Evolutionary conservation across 2,113 vertebrate species (phyloP).

Genomic region (Pygoscelis antarcticus): DNA sequence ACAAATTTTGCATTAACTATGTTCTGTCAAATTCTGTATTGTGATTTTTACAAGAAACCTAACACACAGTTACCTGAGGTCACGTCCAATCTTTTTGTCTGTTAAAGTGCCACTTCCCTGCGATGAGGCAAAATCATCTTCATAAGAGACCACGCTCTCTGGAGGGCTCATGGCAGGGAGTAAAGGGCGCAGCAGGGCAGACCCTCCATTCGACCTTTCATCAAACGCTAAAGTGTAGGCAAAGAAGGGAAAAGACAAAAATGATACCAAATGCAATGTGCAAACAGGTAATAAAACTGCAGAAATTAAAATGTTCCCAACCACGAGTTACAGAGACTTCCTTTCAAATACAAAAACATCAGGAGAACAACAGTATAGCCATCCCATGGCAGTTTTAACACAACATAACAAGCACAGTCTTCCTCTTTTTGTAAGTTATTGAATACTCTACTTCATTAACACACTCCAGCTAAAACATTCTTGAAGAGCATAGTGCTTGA

Average conservation of each 20-base stretch:
- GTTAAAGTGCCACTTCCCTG: constrained; percentile 78
- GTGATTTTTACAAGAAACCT: background rate
- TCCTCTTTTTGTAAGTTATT: background rate
- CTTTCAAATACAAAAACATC: background rate
- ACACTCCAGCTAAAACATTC: background rate
- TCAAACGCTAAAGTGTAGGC: constrained; percentile 71
- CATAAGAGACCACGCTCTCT: constrained; percentile 79
- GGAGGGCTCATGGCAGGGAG: constrained; percentile 66
- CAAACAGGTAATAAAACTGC: background rate
- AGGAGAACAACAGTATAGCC: background rate
- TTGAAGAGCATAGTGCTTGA: background rate
- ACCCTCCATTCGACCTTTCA: constrained; percentile 66
- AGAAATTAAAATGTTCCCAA: background rate
- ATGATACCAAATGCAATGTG: background rate
- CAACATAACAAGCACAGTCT: background rate
- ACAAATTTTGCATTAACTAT: background rate
- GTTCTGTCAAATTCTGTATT: background rate
- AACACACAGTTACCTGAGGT: constrained; percentile 79
- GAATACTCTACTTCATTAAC: background rate
- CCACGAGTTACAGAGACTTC: background rate
- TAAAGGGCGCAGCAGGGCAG: constrained; percentile 62
- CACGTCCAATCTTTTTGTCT: constrained; percentile 73
- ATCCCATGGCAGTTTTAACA: background rate
- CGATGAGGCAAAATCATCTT: constrained; percentile 88
- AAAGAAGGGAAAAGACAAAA: background rate